Evolutionary conservation across 2,888 invertebrate genomes (phyloP), one percentile per base, ranked within the genome.

Genomic region (Serrognathus titanus): DNA sequence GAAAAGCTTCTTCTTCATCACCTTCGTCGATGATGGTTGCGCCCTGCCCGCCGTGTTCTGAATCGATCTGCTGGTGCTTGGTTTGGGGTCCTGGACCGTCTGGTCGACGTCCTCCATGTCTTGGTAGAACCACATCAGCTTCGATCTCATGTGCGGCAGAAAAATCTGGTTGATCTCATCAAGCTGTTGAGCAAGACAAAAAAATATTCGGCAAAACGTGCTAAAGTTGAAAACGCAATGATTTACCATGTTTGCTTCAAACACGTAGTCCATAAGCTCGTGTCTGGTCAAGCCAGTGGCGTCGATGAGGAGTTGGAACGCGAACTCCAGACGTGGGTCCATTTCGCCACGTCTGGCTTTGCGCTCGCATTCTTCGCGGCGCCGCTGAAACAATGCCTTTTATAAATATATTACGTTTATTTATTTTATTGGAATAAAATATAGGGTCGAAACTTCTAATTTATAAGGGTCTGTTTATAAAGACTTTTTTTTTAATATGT

Each of bases 311-410:
- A 93, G 83, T 74, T 94, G 93, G 79, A 94, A 93, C 57, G 92
- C 88, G 79, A 92, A 94, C 80, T 94, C 94, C 82, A 94, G 78
- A 60, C 94, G 83, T 70, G 93, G 92, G 79, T 94, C 94, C 90
- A 94, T 94, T 77, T 94, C 94, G 80, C 93, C 94, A 56, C 94
- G 82, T 55, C 94, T 83, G 10, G 92, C 92, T 73, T 92, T 92
- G 67, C 92, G 84, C 81, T 93, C 92, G 87, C 92, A 92, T 91
- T 93, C 92, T 86, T 93, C 92, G 59, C 92, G 83, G 59, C 92
- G 82, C 64, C 85, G 82, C 88, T 88, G 75, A 10, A 70, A 71
- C 45, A 56, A 38, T 37, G 16, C 3, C n/a, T n/a, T n/a, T n/a
- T n/a, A n/a, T n/a, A n/a, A n/a, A n/a, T n/a, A n/a, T n/a, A n/a